Percentiles rank a stretch among this genome's conserved stretches.
phyloP scores from a whole-genome alignment of 2,113 vertebrate species.

The Daphoenositta chrysoptera region DNA sequence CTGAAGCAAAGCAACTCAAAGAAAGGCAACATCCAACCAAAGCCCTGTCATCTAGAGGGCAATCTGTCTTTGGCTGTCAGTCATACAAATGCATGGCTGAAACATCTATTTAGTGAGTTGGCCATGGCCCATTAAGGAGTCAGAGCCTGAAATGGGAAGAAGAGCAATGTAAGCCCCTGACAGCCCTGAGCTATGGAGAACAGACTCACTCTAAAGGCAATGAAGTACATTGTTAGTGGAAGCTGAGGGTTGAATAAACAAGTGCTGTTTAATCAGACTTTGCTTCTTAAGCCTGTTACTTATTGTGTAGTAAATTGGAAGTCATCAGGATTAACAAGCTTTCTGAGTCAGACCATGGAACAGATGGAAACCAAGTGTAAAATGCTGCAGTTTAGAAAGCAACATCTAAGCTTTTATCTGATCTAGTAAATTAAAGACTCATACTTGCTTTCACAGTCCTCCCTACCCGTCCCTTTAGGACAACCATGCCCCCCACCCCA shows the following conservation, averaged over 20 bases:
- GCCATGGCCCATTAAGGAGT: background rate
- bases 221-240: background rate
- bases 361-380: background rate
- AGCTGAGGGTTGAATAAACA: background rate
- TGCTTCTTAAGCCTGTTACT: background rate
- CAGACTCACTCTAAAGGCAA: background rate
- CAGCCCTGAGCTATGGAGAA: background rate
- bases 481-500: background rate
- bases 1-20: background rate
- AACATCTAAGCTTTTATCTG: background rate
- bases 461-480: background rate
- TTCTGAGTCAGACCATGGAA: background rate
- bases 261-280: background rate
- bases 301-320: constrained; percentile 2
- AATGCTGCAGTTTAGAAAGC: background rate
- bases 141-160: background rate
- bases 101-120: background rate
- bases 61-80: background rate
- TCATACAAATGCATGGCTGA: background rate
- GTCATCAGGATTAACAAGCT: background rate
- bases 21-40: background rate
- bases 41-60: background rate
- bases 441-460: background rate
- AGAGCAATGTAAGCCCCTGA: background rate
- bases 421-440: background rate